Base-by-base conservation (phyloP, 2,113 vertebrate species). In the Leptocoma aspasia region DNA sequence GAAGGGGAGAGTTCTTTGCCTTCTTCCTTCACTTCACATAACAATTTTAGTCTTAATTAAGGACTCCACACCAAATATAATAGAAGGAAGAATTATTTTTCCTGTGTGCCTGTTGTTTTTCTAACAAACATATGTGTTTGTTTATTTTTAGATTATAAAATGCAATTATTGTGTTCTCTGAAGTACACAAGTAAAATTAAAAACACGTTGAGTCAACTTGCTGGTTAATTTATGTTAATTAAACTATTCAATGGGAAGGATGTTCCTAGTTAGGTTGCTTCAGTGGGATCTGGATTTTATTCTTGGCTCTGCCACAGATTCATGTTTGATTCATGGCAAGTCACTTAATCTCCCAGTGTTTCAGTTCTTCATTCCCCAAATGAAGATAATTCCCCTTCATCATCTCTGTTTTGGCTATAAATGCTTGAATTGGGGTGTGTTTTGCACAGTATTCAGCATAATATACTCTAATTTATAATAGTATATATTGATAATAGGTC, bases 101-200 rank as follows among this genome's bases (percentile, higher is more conserved):
- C 80, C 44, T 92, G 45, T 42, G 42, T 86, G 87, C 60, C 82
- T 84, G 57, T 89, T 96, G 84, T 92, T 96, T 93, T 84, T 91
- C 84, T 89, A 89, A 91, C 63, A 91, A 81, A 64, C 92, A 96
- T 93, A 90, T 86, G 87, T 59, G 49, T 86, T 96, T 93, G 41
- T 95, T 97, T 97, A 96, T 97, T 97, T 97, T 96, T 95, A 86
- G 80, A 93, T 95, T 83, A 78, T 83, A 95, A 93, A 96, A 89
- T 81, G 61, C 44, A 93, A 83, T 96, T 91, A 61, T 82, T 26
- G 3, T 93, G 76, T 54, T 91, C 91, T 96, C 92, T 92, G 94
- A 93, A 96, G 82, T 79, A 89, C 83, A 85, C 44, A 87, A 82
- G 54, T 79, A 59, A 86, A 93, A 95, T 92, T 85, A 89, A 96